Percentiles rank a stretch among this genome's conserved stretches.
These are phyloP conservation scores for Xerus rutilus DNA, from an alignment of 2,797 vertebrate genomes.

Conservation along the genomic window DNA sequence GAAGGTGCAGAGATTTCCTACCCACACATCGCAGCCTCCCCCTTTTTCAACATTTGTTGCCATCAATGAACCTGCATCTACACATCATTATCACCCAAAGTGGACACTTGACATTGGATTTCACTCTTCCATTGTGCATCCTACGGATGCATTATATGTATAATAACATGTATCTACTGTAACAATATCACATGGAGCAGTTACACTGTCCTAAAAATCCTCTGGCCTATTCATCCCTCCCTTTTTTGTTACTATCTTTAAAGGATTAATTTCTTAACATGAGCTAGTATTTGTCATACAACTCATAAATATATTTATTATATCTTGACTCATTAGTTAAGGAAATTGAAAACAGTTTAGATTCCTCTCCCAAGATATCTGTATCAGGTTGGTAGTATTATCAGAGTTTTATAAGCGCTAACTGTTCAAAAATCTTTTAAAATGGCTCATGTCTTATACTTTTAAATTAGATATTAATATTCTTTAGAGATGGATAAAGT, in stretches of 20 bases:
- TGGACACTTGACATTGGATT: too few relatives aligned
- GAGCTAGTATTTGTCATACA: not conserved
- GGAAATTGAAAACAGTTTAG: conserved; percentile 1
- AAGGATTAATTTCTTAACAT: conserved; percentile 7
- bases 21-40: too few relatives aligned
- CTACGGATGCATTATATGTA: too few relatives aligned
- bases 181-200: too few relatives aligned
- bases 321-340: not conserved
- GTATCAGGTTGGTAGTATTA: not conserved
- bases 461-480: not conserved
- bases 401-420: not conserved
- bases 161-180: too few relatives aligned
- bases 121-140: too few relatives aligned
- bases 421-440: not conserved
- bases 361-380: not conserved
- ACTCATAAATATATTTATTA: not conserved
- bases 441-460: not conserved
- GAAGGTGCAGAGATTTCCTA: too few relatives aligned
- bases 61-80: too few relatives aligned
- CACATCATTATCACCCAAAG: too few relatives aligned
- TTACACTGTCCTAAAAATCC: too few relatives aligned
- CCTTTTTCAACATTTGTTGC: too few relatives aligned
- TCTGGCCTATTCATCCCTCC: too few relatives aligned
- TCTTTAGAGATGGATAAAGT: not conserved
- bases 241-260: not conserved